Base-by-base conservation (phyloP, 2,888 invertebrate species). In the Drosophila birchii region DNA sequence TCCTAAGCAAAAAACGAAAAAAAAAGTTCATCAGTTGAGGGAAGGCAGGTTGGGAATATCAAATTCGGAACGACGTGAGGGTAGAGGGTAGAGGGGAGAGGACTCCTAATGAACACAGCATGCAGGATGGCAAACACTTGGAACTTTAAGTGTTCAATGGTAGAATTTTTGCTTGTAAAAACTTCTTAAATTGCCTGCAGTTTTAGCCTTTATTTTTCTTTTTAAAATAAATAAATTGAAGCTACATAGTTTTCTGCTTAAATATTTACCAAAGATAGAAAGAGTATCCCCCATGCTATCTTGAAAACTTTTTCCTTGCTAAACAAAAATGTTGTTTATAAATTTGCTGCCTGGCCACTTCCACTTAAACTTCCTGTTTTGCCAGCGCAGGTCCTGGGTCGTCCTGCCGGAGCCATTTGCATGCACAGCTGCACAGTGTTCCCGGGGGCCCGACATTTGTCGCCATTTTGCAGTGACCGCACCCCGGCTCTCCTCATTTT, bases 371-470 rank as follows among this genome's bases (percentile, higher is more conserved):
- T 39, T 61, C 32, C 53, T 61, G 57, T 55, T 58, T 55, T 56
- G 66, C 56, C 43, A 47, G 54, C 14, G 58, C 51, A 51, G 51
- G 14, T 51, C 34, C 51, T 20, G 44, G 39, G 55, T 88, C 86
- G 55, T 88, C 86, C 88, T 76, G 78, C 20, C 71, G 86, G 85
- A 81, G 56, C 75, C 77, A 84, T 86, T 86, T 86, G 86, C 86
- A 88, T 88, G 86, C 85, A 78, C 83, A 85, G 76, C 81, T 83
- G 80, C 86, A 86, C 84, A 83, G 72, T 78, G 75, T 62, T 54
- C 49, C 73, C 85, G 74, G 68, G 69, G 51, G 47, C 54, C 75
- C 78, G 69, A 61, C 63, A 70, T 68, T 78, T 79, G 60, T 61
- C 74, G 71, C 76, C 83, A 71, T 71, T 80, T 75, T 60, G 75